phyloP scores from a whole-genome alignment of 1,140 invertebrate genomes.

The Acromyrmex charruanus region DNA sequence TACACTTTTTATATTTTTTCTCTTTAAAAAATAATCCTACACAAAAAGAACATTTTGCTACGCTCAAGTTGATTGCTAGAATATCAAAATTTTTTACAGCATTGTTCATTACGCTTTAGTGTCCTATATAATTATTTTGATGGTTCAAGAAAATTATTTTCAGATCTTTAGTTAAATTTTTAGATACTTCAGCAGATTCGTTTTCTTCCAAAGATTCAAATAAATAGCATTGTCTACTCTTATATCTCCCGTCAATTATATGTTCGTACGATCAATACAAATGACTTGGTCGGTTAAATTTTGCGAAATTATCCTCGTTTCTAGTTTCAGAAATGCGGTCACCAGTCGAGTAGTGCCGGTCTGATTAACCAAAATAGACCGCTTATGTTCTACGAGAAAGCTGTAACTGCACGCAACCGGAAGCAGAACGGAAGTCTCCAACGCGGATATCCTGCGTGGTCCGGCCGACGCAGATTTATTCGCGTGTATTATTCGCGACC shows the following conservation, averaged over 20 bases:
- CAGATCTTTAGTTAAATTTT: too few species aligned
- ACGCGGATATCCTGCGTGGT: constrained; percentile 66
- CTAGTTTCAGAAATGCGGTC: constrained; percentile 36
- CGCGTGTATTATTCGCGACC: constrained; percentile 43
- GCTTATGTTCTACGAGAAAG: constrained; percentile 31
- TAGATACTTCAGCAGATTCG: not conserved
- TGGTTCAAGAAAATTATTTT: too few species aligned
- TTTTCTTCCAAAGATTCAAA: not conserved
- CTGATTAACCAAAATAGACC: constrained; percentile 72
- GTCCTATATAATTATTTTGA: too few species aligned
- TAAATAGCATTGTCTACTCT: not conserved
- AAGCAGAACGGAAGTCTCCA: constrained; percentile 65
- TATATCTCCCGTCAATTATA: not conserved
- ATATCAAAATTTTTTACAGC: too few species aligned
- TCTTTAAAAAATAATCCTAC: too few species aligned
- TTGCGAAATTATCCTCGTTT: constrained; percentile 51
- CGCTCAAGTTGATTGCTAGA: too few species aligned
- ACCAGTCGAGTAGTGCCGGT: constrained; percentile 8
- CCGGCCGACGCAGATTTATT: constrained; percentile 68
- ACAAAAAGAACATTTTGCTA: too few species aligned
- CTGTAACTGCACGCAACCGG: constrained; percentile 29
- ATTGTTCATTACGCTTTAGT: too few species aligned
- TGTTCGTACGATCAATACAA: not conserved
- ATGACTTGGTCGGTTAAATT: constrained; percentile 31
- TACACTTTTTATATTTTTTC: too few species aligned